phyloP scores from a whole-genome alignment of 2,797 vertebrate genomes.

The Setipinna tenuifilis region DNA sequence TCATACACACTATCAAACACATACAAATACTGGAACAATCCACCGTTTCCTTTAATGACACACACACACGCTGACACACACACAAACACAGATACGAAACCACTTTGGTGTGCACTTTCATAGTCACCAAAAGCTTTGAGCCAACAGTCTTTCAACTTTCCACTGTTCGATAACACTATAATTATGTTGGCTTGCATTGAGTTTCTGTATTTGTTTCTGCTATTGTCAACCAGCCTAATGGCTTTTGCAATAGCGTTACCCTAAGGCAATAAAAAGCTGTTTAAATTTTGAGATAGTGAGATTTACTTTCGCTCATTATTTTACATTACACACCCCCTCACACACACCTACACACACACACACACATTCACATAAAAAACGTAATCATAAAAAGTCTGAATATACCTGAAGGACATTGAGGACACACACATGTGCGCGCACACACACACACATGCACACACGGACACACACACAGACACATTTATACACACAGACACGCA shows the following conservation, averaged over 20 bases:
- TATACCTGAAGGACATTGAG: not conserved
- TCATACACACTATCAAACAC: not conserved
- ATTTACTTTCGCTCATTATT: not conserved
- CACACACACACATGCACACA: constrained; percentile 9
- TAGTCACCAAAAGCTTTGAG: not conserved
- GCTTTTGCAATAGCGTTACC: constrained; percentile 3
- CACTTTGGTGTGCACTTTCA: not conserved
- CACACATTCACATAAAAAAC: not conserved
- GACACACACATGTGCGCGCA: not conserved
- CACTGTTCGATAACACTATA: not conserved
- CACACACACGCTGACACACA: not conserved
- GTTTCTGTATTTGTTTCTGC: not conserved
- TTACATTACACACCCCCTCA: not conserved
- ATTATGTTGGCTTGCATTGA: not conserved
- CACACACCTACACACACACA: not conserved
- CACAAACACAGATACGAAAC: not conserved
- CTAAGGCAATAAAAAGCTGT: not conserved
- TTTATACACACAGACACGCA: not conserved
- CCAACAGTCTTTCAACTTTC: not conserved
- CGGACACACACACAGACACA: constrained; percentile 9
- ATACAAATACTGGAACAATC: not conserved
- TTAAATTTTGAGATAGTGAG: not conserved
- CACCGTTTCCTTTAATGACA: not conserved
- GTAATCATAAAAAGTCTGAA: not conserved
- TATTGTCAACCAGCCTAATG: constrained; percentile 10